phyloP scores from a whole-genome alignment of 2,113 vertebrate genomes.

The Cariama cristata region DNA sequence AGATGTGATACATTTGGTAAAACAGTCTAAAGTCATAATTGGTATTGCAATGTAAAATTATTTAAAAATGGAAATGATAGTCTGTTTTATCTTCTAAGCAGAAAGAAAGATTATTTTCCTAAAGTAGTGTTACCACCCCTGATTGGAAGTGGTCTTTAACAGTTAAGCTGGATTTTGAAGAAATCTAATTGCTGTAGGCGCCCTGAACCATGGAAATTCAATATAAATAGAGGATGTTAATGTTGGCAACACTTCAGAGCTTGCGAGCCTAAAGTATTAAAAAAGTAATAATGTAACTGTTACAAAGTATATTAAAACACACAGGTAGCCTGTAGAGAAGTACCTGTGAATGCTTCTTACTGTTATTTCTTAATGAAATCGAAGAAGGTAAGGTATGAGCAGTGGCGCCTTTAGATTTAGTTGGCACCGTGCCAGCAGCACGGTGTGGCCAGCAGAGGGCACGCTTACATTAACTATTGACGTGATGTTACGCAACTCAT shows the following conservation, averaged over 20 bases:
- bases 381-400: background rate
- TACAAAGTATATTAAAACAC: background rate
- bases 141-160: background rate
- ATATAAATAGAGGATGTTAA: background rate
- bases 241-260: background rate
- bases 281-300: background rate
- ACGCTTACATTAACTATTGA: slow-evolving; percentile 15
- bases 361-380: background rate
- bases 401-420: background rate
- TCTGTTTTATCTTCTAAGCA: background rate
- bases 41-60: background rate
- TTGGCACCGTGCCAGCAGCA: background rate
- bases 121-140: background rate
- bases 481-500: background rate
- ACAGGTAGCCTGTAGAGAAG: background rate
- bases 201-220: background rate
- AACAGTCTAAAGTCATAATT: background rate
- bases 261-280: rapidly evolving
- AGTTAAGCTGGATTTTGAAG: background rate
- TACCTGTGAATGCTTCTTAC: background rate
- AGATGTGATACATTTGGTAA: background rate
- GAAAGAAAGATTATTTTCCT: background rate
- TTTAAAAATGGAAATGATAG: background rate
- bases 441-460: slow-evolving; percentile 59
- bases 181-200: background rate